A percentile compares a stretch with the other conserved stretches of the same genome.
phyloP scores from a whole-genome alignment of 2,797 vertebrate species.

The Okamejei kenojei region DNA sequence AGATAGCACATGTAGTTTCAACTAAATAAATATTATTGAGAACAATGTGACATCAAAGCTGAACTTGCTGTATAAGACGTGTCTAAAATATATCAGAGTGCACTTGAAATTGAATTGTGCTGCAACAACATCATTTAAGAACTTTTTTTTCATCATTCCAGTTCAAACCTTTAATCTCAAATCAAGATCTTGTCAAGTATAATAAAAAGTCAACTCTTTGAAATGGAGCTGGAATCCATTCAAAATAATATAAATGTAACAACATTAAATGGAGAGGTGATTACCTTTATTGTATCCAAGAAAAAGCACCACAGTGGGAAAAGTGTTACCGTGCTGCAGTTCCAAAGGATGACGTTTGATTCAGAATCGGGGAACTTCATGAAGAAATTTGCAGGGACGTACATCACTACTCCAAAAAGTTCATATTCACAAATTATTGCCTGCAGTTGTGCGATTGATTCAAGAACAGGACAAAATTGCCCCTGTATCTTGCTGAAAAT shows the following conservation, averaged over 20 bases:
- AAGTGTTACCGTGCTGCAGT: conserved; percentile 50
- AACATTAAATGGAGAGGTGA: conserved; percentile 65
- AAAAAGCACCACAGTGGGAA: conserved; percentile 39
- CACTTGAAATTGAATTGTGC: background rate
- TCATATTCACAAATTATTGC: conserved; percentile 55
- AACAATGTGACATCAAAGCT: background rate
- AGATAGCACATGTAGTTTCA: background rate
- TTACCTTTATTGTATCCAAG: conserved; percentile 61
- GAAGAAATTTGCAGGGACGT: conserved; percentile 54
- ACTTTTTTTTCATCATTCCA: background rate
- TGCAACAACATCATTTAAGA: background rate
- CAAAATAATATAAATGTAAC: conserved; percentile 44
- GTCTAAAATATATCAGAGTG: background rate
- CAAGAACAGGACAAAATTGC: conserved; percentile 56
- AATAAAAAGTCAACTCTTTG: background rate
- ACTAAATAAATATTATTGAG: background rate
- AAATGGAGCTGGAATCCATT: conserved; percentile 24
- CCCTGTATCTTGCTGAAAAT: conserved; percentile 67
- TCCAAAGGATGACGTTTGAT: conserved; percentile 61
- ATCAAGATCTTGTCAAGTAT: background rate
- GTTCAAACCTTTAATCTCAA: background rate
- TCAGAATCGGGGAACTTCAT: conserved; percentile 55
- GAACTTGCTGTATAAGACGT: background rate
- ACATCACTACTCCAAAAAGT: conserved; percentile 48
- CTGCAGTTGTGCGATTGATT: conserved; percentile 58